Conservation (phyloP, 1,140 invertebrate genomes). For the Chironomus tepperi region DNA sequence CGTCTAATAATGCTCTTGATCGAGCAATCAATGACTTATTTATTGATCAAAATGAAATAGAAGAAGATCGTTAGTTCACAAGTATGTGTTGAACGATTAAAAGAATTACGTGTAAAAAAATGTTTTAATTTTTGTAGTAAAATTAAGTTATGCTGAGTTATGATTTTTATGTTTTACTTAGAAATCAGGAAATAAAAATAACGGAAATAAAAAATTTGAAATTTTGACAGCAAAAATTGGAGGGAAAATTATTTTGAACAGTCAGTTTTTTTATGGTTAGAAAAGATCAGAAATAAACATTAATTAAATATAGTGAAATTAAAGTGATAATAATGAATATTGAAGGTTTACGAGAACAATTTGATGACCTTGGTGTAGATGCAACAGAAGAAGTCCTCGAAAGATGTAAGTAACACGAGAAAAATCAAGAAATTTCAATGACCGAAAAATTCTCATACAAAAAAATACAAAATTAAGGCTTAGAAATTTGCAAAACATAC, state of each 20-base stretch:
- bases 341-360: conserved; percentile 29
- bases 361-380: conserved; percentile 37
- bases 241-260: neutral
- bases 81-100: neutral
- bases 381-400: conserved; percentile 31
- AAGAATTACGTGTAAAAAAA: neutral
- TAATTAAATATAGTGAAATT: neutral
- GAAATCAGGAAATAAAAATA: too few species aligned
- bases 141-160: too few species aligned
- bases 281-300: neutral
- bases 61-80: neutral
- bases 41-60: neutral
- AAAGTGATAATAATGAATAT: neutral
- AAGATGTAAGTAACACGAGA: conserved; percentile 30
- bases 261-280: neutral
- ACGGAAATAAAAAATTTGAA: too few species aligned
- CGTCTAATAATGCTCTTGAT: neutral
- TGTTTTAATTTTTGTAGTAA: too few species aligned
- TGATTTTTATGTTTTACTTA: too few species aligned
- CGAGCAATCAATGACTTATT: neutral
- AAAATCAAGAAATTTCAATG: conserved; percentile 7
- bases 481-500: conserved; percentile 49
- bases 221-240: neutral
- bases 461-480: conserved; percentile 32
- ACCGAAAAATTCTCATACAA: neutral